Conservation (phyloP, 2,888 invertebrate species). For the Mayetiola destructor region DNA sequence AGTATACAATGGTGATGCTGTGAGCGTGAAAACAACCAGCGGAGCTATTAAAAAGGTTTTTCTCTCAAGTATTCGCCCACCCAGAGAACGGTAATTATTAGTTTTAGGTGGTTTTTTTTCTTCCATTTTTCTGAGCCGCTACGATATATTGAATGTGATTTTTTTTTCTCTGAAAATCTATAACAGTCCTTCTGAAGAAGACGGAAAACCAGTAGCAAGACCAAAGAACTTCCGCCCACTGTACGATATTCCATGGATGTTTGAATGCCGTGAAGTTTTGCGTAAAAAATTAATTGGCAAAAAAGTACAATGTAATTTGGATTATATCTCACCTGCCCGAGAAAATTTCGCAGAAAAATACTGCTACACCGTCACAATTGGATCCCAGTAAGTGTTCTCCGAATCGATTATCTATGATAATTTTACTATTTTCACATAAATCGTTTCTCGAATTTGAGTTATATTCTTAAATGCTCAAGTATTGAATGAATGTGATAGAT, state of each 20-base stretch:
- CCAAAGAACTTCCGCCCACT: constrained; percentile 68
- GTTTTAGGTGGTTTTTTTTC: neutral
- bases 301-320: constrained; percentile 79
- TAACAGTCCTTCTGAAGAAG: constrained; percentile 45
- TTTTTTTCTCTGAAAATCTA: constrained; percentile 7
- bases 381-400: constrained; percentile 54
- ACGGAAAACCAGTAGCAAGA: constrained; percentile 41
- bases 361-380: constrained; percentile 81
- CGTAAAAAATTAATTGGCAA: constrained; percentile 92
- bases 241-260: constrained; percentile 98
- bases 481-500: constrained; percentile 1
- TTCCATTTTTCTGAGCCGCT: constrained; percentile 9
- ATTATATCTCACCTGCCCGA: constrained; percentile 91
- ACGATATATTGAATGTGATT: constrained; percentile 7
- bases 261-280: constrained; percentile 92
- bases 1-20: constrained; percentile 85
- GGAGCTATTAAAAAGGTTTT: constrained; percentile 80
- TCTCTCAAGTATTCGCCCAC: constrained; percentile 88
- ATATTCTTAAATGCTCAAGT: neutral
- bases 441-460: neutral
- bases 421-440: neutral
- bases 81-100: constrained; percentile 46
- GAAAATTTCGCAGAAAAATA: constrained; percentile 89
- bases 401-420: neutral
- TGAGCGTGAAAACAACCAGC: constrained; percentile 68